phyloP scores from a whole-genome alignment of 1,140 invertebrate genomes.

The Vanessa atalanta region DNA sequence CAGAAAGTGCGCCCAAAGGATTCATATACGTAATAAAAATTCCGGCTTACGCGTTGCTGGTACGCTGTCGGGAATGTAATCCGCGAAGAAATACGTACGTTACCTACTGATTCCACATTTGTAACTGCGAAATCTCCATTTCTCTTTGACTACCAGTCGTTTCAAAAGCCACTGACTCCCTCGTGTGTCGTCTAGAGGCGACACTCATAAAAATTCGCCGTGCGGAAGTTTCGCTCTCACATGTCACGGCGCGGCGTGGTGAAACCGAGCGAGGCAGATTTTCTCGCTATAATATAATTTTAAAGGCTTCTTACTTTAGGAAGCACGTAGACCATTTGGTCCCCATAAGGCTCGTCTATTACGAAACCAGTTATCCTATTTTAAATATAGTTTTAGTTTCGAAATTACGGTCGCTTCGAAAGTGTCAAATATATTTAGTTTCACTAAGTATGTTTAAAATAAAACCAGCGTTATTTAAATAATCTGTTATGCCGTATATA shows the following conservation, averaged over 20 bases:
- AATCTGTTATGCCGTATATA: no score
- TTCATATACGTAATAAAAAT: conserved; percentile 67
- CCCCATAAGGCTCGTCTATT: conserved; percentile 30
- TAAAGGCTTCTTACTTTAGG: conserved; percentile 36
- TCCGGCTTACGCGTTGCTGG: conserved; percentile 62
- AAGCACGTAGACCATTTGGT: conserved; percentile 38
- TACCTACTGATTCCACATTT: conserved; percentile 72
- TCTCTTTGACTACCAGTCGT: conserved; percentile 73
- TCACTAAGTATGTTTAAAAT: neutral
- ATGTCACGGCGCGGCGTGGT: conserved; percentile 44
- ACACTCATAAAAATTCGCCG: conserved; percentile 76
- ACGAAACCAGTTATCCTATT: conserved; percentile 23
- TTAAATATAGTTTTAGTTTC: conserved; percentile 21
- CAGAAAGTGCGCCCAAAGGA: conserved; percentile 62
- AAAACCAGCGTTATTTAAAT: neutral
- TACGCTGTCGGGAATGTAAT: conserved; percentile 70
- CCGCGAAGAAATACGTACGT: conserved; percentile 70
- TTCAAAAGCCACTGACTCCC: conserved; percentile 70
- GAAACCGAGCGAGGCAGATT: conserved; percentile 37
- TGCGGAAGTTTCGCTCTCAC: conserved; percentile 61
- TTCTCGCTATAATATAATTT: conserved; percentile 33
- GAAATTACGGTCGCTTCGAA: conserved; percentile 7
- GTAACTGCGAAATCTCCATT: conserved; percentile 76
- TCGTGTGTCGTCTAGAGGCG: conserved; percentile 65
- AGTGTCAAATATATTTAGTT: neutral